Base-by-base conservation (phyloP, 2,888 invertebrate genomes). In the Cremastinae sp. region DNA sequence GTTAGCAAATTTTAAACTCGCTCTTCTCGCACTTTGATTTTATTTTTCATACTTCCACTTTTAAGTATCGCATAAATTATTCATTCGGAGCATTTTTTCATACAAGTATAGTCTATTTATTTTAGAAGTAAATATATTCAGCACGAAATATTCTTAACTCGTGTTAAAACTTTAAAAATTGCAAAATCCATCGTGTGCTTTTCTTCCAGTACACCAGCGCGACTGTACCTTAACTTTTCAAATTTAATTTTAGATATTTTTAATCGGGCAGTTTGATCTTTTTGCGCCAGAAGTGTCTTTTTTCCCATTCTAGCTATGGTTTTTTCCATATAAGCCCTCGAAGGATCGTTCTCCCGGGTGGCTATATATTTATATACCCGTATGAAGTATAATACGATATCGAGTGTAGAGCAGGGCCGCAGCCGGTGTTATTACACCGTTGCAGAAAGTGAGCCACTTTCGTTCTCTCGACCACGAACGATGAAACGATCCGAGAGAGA, bases 371-470 rank as follows among this genome's bases (percentile, higher is more conserved):
- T 41, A 12, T 41, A 41, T 9, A 49, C 34, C 8, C 28, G 3
- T 18, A n/a, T 47, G 47, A 47, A 28, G 28, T 28, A 28, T 28
- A 28, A 28, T 28, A 28, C 28, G 28, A 28, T 28, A 28, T 28
- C 28, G 28, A 28, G 28, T 28, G 28, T 28, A 28, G 45, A 36
- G 14, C 34, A 10, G 9, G 47, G 28, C 14, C 34, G 10, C 28
- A 8, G 2, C 41, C 38, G 7, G 18, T n/a, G 12, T 51, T 64
- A 51, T 64, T 64, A 51, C 51, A 64, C 20, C 38, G 51, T 64
- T 64, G 45, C 49, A 51, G 34, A 61, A 61, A 61, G 28, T 61
- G 61, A 47, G 49, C 51, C 41, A 41, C 41, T 51, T 51, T 34
- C 16, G 12, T 47, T 16, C 47, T 18, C 22, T 65, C 47, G 16